phyloP scores from a whole-genome alignment of 2,113 vertebrate genomes.

The Tupaia chinensis region DNA sequence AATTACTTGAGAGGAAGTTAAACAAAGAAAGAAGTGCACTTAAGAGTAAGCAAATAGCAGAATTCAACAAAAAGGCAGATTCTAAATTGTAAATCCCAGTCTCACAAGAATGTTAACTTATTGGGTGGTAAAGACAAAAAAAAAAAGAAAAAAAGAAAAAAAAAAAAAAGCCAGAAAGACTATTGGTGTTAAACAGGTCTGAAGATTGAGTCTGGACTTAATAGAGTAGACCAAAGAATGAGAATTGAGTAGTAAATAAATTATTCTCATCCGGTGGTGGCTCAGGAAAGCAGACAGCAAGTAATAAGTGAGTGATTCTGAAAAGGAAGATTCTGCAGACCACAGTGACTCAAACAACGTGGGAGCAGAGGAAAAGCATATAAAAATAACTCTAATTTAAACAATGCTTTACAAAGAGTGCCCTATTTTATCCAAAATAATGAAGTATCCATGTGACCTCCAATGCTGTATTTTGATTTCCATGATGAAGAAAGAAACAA shows the following conservation, averaged over 20 bases:
- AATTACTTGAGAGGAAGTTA: neutral
- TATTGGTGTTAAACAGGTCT: neutral
- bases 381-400: slow-evolving; percentile 52
- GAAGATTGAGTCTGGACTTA: neutral
- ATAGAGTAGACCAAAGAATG: neutral
- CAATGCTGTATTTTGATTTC: slow-evolving; percentile 33
- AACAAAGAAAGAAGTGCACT: neutral
- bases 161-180: neutral
- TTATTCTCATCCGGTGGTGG: neutral
- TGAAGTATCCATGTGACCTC: neutral
- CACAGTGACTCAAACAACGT: slow-evolving; percentile 29
- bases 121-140: neutral
- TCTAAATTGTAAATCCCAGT: neutral
- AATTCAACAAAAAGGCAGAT: neutral
- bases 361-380: neutral
- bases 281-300: neutral
- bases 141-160: too few relatives aligned
- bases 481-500: slow-evolving; percentile 29
- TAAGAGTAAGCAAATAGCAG: neutral
- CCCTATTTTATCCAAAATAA: slow-evolving; percentile 7
- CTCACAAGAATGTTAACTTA: neutral
- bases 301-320: neutral
- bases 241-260: neutral
- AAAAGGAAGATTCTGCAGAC: neutral
- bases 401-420: slow-evolving; percentile 4